Percentiles rank a stretch among this genome's conserved stretches.
Evolutionary conservation across 2,888 invertebrate species (phyloP).

Genomic region (Drosophila mercatorum): DNA sequence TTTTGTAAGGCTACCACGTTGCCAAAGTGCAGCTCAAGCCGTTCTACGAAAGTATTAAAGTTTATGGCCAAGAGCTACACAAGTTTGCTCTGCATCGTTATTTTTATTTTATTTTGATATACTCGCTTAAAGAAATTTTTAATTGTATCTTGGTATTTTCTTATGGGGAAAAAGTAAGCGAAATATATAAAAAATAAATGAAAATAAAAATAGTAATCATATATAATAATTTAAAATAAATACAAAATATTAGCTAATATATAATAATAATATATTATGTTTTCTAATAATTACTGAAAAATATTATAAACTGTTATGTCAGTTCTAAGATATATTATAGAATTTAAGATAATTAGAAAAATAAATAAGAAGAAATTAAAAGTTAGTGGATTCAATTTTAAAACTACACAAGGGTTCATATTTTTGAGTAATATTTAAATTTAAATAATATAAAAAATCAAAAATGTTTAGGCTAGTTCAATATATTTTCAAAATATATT

Average conservation of each 20-base stretch:
- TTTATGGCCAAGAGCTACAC: conserved; percentile 38
- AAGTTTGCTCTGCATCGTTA: conserved; percentile 12
- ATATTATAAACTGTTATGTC: no score
- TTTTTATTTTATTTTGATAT: conserved; percentile 2
- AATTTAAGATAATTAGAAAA: no score
- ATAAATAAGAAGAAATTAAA: no score
- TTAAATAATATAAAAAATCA: no score
- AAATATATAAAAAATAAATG: background rate
- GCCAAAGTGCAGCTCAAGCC: conserved; percentile 43
- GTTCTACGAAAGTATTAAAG: conserved; percentile 27
- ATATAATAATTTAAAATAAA: background rate
- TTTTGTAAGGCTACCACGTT: conserved; percentile 60
- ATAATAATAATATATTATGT: no score
- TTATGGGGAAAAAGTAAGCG: background rate
- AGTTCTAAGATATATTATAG: no score
- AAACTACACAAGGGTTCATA: no score
- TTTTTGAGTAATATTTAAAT: no score
- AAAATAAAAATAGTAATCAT: background rate
- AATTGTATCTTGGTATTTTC: background rate
- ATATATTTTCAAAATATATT: no score
- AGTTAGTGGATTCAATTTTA: no score
- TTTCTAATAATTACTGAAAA: no score
- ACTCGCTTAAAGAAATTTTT: background rate
- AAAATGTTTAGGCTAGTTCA: no score
- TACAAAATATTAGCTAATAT: background rate